Evolutionary conservation across 2,888 invertebrate genomes (phyloP).

Genomic region (Alloplasta piceator): DNA sequence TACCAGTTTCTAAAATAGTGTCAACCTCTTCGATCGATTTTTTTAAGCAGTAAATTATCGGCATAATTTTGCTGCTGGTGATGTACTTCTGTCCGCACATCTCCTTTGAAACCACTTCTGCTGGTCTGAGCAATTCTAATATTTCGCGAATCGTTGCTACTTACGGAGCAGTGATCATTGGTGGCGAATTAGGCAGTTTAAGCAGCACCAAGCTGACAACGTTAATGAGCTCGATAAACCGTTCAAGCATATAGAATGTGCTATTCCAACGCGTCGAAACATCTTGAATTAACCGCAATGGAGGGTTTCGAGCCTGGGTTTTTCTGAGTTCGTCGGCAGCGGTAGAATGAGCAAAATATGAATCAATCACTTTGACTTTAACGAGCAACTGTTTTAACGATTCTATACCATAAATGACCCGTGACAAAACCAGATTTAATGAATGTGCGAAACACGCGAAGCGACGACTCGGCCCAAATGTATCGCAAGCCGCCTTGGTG

Average conservation of each 20-base stretch:
- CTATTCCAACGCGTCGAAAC: slow-evolving; percentile 65
- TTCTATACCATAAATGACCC: too few species aligned
- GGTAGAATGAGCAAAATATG: slow-evolving; percentile 60
- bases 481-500: slow-evolving; percentile 58
- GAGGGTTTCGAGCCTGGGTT: slow-evolving; percentile 11
- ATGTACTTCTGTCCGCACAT: slow-evolving; percentile 61
- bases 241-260: slow-evolving; percentile 54
- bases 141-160: slow-evolving; percentile 53
- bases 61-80: slow-evolving; percentile 63
- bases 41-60: slow-evolving; percentile 44
- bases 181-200: slow-evolving; percentile 40
- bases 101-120: slow-evolving; percentile 57
- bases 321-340: slow-evolving; percentile 53
- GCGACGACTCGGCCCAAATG: slow-evolving; percentile 63
- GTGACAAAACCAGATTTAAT: slow-evolving; percentile 53
- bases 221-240: slow-evolving; percentile 48
- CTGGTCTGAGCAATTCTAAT: slow-evolving; percentile 49
- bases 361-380: slow-evolving; percentile 66
- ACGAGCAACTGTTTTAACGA: slow-evolving; percentile 38
- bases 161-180: slow-evolving; percentile 59
- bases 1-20: slow-evolving; percentile 9
- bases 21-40: slow-evolving; percentile 32
- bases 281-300: slow-evolving; percentile 54
- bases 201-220: too few species aligned
- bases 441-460: slow-evolving; percentile 68